Conservation (phyloP, 2,888 invertebrate genomes). For the Disparrhopalites patrizii region DNA sequence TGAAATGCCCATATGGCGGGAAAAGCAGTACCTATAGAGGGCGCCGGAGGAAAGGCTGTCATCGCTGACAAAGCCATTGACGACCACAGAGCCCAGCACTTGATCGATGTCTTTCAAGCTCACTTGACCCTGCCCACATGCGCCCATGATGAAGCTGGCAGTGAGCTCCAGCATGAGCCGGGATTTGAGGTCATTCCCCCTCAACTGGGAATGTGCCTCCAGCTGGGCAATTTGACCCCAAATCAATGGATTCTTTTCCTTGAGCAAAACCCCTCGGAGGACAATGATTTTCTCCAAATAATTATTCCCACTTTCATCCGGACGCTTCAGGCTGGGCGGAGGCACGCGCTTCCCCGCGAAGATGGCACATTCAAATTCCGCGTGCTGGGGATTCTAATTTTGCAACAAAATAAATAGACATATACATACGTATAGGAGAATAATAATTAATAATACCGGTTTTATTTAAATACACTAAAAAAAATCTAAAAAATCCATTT, state of each 20-base stretch:
- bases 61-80: constrained; percentile 32
- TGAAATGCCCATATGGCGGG: too few species aligned
- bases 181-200: constrained; percentile 5
- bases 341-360: constrained; percentile 6
- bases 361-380: constrained; percentile 24
- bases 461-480: background rate
- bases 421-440: too few species aligned
- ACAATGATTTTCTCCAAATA: constrained; percentile 30
- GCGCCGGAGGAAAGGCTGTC: constrained; percentile 16
- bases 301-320: background rate
- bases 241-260: background rate
- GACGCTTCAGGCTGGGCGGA: background rate
- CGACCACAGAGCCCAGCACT: constrained; percentile 30
- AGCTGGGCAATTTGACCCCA: constrained; percentile 29
- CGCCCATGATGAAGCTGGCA: constrained; percentile 23
- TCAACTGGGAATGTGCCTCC: constrained; percentile 23
- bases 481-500: background rate
- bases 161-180: constrained; percentile 17
- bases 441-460: too few species aligned
- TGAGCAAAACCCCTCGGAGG: constrained; percentile 19
- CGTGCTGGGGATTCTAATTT: constrained; percentile 13
- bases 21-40: constrained; percentile 26
- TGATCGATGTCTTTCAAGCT: constrained; percentile 22
- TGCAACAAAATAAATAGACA: background rate
- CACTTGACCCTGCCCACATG: constrained; percentile 26